Evolutionary conservation across 2,888 invertebrate species (phyloP), one percentile per base, ranked within the genome.

Genomic region (Venusia cambrica): DNA sequence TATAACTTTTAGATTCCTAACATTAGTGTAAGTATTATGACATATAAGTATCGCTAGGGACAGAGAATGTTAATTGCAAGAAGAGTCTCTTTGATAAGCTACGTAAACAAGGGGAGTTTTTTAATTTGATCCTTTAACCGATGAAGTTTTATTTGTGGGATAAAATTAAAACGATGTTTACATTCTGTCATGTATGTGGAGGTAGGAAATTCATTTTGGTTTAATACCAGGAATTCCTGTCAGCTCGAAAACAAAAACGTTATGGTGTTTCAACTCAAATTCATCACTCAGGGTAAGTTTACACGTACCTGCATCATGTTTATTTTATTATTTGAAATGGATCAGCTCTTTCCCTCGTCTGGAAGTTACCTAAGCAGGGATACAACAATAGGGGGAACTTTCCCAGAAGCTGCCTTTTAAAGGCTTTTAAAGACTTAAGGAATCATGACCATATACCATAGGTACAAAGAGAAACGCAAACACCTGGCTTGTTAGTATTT

Each of bases 61-160:
- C 62, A 62, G 57, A 67, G 59, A 66, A 68, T 65, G 54, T 74
- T 75, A 75, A 76, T 74, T 75, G 67, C 62, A 54, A 62, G 59
- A 51, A 39, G 50, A 39, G 43, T 52, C 46, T 66, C 73, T 71
- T 65, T 68, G 71, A 73, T 72, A 73, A 66, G 54, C 59, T 61
- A 54, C 48, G 58, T 74, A 73, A 73, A 75, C 72, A 73, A 51
- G 68, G 73, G 74, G 67, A 55, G 46, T 49, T 61, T 71, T 73
- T 73, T 72, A 73, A 73, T 73, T 73, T 70, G 58, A 57, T 59
- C 58, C 51, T 53, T 51, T n/a, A 42, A 22, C 38, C 38, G 38
- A 48, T 48, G 50, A 54, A 57, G 51, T 51, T 57, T 57, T 44
- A 20, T 33, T 31, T 42, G 24, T 36, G 22, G 17, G 35, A 38